Percentiles rank a stretch among this genome's conserved stretches.
Conservation (phyloP, 2,113 vertebrate species). For the Pristiophorus japonicus region DNA sequence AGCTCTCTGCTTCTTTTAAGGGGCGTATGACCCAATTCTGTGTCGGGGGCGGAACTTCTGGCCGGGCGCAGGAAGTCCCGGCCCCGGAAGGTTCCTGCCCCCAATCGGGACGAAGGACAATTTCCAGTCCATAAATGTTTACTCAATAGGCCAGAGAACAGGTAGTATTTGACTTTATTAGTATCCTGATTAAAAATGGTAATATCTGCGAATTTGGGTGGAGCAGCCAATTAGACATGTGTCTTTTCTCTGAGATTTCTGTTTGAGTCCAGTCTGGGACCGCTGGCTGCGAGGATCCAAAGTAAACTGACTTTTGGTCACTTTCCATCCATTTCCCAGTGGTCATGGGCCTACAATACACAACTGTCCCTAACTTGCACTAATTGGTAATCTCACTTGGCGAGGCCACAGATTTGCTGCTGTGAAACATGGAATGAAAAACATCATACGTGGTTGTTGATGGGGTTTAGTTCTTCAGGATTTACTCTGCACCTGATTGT, state of each 20-base stretch:
- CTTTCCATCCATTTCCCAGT: not conserved
- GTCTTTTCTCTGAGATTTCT: not conserved
- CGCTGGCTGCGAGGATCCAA: not conserved
- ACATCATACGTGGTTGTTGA: not conserved
- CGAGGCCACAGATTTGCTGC: not conserved
- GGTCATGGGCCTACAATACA: not conserved
- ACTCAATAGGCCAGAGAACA: not conserved
- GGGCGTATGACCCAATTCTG: too few relatives aligned
- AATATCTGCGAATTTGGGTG: not conserved
- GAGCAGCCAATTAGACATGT: not conserved
- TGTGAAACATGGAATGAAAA: not conserved
- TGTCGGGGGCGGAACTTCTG: too few relatives aligned
- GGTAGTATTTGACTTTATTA: not conserved
- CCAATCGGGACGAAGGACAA: too few relatives aligned
- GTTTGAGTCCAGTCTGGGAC: not conserved
- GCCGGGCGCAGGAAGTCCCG: too few relatives aligned
- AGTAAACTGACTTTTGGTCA: not conserved
- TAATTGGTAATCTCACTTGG: not conserved
- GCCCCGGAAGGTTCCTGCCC: too few relatives aligned
- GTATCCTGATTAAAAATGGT: not conserved
- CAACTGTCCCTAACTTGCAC: not conserved
- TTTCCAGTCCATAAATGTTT: not conserved
- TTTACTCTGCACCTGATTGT: not conserved
- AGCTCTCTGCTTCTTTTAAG: too few relatives aligned
- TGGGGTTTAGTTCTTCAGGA: not conserved